Conservation (phyloP, 2,797 vertebrate genomes). For the Onychomys leucogaster region DNA sequence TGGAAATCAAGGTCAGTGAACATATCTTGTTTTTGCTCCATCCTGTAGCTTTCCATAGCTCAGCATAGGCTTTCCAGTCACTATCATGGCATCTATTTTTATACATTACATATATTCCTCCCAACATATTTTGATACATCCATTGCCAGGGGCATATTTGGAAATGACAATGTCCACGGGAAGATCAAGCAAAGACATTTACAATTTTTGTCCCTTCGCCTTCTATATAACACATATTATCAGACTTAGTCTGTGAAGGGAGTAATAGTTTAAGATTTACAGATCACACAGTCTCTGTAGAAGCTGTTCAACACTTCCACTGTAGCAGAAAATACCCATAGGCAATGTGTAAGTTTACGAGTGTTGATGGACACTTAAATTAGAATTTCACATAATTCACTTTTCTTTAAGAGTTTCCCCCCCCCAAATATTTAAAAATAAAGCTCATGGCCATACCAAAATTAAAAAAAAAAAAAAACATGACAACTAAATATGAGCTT, state of each 20-base stretch:
- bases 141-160: neutral
- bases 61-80: neutral
- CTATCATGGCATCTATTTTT: neutral
- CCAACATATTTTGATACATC: neutral
- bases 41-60: neutral
- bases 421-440: neutral
- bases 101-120: neutral
- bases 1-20: neutral
- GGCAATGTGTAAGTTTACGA: neutral
- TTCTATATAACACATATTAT: neutral
- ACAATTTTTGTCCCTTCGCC: neutral
- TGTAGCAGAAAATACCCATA: neutral
- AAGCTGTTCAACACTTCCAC: neutral
- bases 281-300: neutral
- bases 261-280: constrained; percentile 25
- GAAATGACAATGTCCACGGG: neutral
- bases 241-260: constrained; percentile 2
- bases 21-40: neutral
- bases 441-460: neutral
- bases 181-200: constrained; percentile 17
- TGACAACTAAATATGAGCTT: neutral
- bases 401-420: constrained; percentile 4
- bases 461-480: neutral
- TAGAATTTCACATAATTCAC: constrained; percentile 29
- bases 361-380: constrained; percentile 12